A percentile compares a stretch with the other conserved stretches of the same genome.
Evolutionary conservation across 2,888 invertebrate species (phyloP).

Genomic region (Tachina lurida): DNA sequence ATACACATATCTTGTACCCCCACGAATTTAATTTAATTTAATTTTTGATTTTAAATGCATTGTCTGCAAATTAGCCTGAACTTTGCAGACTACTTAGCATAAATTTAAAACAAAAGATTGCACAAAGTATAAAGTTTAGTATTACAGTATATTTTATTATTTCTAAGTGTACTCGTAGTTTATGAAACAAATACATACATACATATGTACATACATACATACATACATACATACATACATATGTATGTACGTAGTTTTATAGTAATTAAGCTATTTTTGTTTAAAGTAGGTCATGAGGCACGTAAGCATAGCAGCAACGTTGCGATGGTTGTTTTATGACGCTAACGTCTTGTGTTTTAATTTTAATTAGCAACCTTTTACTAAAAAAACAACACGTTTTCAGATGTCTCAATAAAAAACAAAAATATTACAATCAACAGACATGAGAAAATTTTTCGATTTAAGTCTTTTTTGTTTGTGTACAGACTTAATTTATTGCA

Average conservation of each 20-base stretch:
- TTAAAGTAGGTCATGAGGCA: conserved; percentile 65
- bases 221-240: conserved; percentile 7
- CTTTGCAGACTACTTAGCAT: neutral
- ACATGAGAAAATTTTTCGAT: conserved; percentile 14
- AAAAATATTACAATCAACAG: neutral
- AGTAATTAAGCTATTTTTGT: conserved; percentile 63
- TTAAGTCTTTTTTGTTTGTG: neutral
- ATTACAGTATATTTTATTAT: neutral
- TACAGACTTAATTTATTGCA: conserved; percentile 1
- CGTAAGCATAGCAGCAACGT: conserved; percentile 55
- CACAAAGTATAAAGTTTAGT: neutral
- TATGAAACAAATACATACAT: neutral
- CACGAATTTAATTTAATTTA: conserved; percentile 2
- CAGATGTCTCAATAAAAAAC: conserved; percentile 27
- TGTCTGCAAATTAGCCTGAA: neutral
- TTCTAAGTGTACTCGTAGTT: conserved; percentile 12
- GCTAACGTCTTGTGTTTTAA: conserved; percentile 29
- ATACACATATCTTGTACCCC: neutral
- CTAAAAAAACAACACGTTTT: conserved; percentile 22
- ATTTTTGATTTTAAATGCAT: neutral
- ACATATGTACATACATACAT: neutral
- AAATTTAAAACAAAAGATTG: neutral
- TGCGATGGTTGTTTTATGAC: neutral
- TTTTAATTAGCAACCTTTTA: conserved; percentile 49
- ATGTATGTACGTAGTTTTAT: too few relatives aligned